Conservation (phyloP, 2,797 vertebrate genomes). For the Nyctibius grandis region DNA sequence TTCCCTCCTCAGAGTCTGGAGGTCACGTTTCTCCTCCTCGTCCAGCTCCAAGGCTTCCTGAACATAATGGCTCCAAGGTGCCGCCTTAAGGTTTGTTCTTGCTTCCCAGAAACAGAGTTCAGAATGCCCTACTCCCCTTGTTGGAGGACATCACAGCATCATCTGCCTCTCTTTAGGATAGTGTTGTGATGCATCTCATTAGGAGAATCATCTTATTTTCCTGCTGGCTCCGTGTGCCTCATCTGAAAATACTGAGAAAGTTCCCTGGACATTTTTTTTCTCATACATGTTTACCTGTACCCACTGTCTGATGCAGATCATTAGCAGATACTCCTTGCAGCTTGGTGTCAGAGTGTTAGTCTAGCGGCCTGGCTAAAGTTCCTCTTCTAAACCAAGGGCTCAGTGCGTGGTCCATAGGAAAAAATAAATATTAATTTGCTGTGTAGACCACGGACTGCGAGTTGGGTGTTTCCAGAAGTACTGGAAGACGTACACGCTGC, state of each 20-base stretch:
- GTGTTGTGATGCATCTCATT: background rate
- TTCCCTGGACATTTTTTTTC: background rate
- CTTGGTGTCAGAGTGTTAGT: background rate
- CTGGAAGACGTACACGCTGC: fast-evolving
- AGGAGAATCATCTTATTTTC: background rate
- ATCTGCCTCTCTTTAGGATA: background rate
- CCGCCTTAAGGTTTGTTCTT: background rate
- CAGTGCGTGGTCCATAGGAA: background rate
- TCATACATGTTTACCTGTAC: background rate
- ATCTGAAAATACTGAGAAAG: background rate
- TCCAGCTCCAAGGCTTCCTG: background rate
- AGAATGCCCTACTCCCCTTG: background rate
- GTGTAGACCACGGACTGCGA: background rate
- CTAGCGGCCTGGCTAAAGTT: background rate
- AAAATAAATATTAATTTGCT: background rate
- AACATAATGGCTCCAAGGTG: background rate
- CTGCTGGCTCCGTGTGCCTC: background rate
- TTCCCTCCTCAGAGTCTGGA: background rate
- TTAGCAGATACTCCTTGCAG: background rate
- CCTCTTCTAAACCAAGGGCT: background rate
- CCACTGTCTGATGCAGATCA: background rate
- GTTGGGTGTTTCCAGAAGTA: background rate
- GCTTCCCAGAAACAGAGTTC: background rate
- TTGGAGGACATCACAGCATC: background rate
- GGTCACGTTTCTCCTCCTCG: background rate